Conservation (phyloP, 2,113 vertebrate genomes). For the Sisor rabdophorus region DNA sequence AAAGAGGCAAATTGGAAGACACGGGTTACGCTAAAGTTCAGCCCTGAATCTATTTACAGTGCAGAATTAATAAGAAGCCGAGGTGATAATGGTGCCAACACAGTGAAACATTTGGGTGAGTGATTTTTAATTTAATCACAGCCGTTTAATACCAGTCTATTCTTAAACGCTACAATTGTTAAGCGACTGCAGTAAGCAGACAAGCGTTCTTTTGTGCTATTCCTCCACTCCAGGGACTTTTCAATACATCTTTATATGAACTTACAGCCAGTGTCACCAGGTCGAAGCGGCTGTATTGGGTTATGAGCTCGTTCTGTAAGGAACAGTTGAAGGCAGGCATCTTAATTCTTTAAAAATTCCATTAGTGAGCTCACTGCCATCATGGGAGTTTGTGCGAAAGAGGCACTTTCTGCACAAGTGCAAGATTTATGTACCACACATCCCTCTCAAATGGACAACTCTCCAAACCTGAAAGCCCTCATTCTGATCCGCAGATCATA, state of each 20-base stretch:
- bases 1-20: constrained; percentile 54
- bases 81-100: constrained; percentile 54
- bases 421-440: constrained; percentile 58
- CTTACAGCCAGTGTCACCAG: constrained; percentile 28
- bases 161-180: constrained; percentile 41
- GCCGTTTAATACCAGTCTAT: constrained; percentile 49
- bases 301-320: constrained; percentile 36
- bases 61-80: constrained; percentile 61
- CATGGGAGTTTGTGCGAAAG: constrained; percentile 55
- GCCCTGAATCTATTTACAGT: constrained; percentile 61
- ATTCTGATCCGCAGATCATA: constrained; percentile 39
- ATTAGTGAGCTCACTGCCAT: constrained; percentile 61
- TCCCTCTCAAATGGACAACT: constrained; percentile 47
- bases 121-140: constrained; percentile 62
- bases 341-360: constrained; percentile 60
- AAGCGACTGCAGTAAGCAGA: constrained; percentile 15
- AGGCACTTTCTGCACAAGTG: constrained; percentile 58
- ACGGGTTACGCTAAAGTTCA: constrained; percentile 59
- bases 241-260: constrained; percentile 35
- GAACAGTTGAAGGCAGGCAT: constrained; percentile 41
- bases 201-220: constrained; percentile 28
- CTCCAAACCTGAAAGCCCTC: constrained; percentile 49
- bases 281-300: constrained; percentile 17
- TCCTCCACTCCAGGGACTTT: background rate
- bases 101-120: constrained; percentile 57